Percentiles rank a stretch among this genome's conserved stretches.
These are phyloP conservation scores for Micoletzkya japonica DNA, from an alignment of 2,888 invertebrate species.

Conservation along the genomic window DNA sequence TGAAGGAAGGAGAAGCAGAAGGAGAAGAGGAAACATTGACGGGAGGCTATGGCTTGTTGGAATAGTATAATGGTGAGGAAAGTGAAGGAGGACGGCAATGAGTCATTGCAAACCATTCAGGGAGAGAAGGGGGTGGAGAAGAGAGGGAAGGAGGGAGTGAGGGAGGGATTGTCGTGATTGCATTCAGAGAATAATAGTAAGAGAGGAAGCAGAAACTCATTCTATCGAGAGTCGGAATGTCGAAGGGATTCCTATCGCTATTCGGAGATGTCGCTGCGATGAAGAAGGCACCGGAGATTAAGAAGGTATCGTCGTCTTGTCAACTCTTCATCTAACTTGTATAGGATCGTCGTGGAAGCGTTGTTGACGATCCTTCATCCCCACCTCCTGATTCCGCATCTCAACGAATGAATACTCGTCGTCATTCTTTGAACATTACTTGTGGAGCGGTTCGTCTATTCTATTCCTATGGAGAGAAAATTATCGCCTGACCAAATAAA, in stretches of 20 bases:
- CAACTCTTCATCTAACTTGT: neutral
- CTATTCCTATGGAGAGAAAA: too few species aligned
- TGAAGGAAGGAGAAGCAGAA: neutral
- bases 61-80: neutral
- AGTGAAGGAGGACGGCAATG: neutral
- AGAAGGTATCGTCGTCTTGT: neutral
- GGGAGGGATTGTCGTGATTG: too few species aligned
- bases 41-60: neutral
- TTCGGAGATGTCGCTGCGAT: neutral
- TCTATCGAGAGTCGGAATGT: too few species aligned
- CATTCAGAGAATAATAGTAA: too few species aligned
- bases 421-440: conserved; percentile 16
- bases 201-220: too few species aligned
- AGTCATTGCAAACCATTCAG: neutral
- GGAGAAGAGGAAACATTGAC: neutral
- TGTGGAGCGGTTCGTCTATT: conserved; percentile 21
- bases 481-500: too few species aligned
- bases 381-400: too few species aligned
- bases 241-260: too few species aligned
- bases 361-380: neutral
- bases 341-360: conserved; percentile 7
- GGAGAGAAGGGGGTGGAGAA: neutral
- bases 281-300: neutral
- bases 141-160: neutral
- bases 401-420: neutral